Evolutionary conservation across 2,888 invertebrate species (phyloP).

Genomic region (Caenorhabditis plicata): DNA sequence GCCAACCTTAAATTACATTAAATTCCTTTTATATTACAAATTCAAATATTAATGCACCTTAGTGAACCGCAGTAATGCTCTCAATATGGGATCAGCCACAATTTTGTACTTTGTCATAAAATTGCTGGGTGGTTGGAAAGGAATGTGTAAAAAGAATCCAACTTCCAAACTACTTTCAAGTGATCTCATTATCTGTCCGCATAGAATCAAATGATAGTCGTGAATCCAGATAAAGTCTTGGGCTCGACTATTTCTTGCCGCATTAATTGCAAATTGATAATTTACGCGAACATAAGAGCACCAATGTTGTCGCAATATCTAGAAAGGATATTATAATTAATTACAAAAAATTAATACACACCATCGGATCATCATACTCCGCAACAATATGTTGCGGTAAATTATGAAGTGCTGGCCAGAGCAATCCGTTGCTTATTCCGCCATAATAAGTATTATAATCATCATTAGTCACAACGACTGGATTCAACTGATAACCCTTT

Average conservation of each 20-base stretch:
- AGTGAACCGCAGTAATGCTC: slow-evolving; percentile 53
- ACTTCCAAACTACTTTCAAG: slow-evolving; percentile 57
- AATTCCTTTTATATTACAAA: not conserved
- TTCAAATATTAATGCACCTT: slow-evolving; percentile 31
- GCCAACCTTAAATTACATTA: slow-evolving; percentile 42
- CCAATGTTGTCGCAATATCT: slow-evolving; percentile 55
- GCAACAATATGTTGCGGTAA: slow-evolving; percentile 55
- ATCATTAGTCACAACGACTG: slow-evolving; percentile 54
- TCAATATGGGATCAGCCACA: slow-evolving; percentile 52
- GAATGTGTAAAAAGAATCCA: slow-evolving; percentile 61
- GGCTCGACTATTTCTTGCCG: slow-evolving; percentile 55
- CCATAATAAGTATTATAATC: slow-evolving; percentile 60
- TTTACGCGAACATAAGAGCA: slow-evolving; percentile 58
- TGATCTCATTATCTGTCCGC: slow-evolving; percentile 57
- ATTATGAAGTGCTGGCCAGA: slow-evolving; percentile 61
- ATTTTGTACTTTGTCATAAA: slow-evolving; percentile 57
- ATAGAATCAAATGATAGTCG: slow-evolving; percentile 60
- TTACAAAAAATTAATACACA: not conserved
- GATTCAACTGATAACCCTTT: slow-evolving; percentile 57
- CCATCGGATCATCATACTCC: slow-evolving; percentile 50
- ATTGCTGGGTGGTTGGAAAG: slow-evolving; percentile 55
- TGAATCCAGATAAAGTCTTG: slow-evolving; percentile 63
- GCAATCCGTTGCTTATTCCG: slow-evolving; percentile 58
- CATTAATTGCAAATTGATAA: slow-evolving; percentile 58
- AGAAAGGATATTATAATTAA: not conserved